Conservation (phyloP, 1,140 invertebrate species). For the Xylocopa sonorina region DNA sequence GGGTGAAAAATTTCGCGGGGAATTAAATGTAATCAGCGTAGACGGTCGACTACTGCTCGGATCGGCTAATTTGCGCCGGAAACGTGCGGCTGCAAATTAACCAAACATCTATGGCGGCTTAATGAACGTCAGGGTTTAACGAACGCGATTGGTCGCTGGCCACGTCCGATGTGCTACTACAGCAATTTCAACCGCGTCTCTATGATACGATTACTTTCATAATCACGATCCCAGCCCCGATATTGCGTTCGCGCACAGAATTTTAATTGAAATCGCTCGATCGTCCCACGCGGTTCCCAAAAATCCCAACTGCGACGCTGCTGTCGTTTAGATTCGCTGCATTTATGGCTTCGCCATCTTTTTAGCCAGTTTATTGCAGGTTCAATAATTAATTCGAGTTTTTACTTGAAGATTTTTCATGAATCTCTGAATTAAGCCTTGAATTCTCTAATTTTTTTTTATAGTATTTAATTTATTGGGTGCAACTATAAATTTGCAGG, state of each 20-base stretch:
- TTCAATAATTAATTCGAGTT: neutral
- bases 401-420: too few relatives aligned
- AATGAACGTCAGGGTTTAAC: constrained; percentile 47
- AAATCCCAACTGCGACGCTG: neutral
- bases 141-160: constrained; percentile 34
- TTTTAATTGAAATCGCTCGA: constrained; percentile 45
- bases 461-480: too few relatives aligned
- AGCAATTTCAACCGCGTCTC: constrained; percentile 33
- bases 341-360: neutral
- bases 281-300: constrained; percentile 33
- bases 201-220: constrained; percentile 48
- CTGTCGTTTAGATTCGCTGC: neutral
- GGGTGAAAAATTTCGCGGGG: neutral
- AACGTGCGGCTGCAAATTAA: constrained; percentile 25
- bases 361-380: neutral
- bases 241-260: constrained; percentile 43
- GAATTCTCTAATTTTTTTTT: too few relatives aligned
- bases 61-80: constrained; percentile 9
- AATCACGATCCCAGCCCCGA: constrained; percentile 25
- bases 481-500: too few relatives aligned
- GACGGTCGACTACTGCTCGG: too few relatives aligned
- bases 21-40: constrained; percentile 6
- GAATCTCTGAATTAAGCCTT: too few relatives aligned
- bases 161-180: constrained; percentile 30
- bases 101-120: constrained; percentile 41